phyloP scores from a whole-genome alignment of 2,888 invertebrate genomes.

The Melanotus villosus region DNA sequence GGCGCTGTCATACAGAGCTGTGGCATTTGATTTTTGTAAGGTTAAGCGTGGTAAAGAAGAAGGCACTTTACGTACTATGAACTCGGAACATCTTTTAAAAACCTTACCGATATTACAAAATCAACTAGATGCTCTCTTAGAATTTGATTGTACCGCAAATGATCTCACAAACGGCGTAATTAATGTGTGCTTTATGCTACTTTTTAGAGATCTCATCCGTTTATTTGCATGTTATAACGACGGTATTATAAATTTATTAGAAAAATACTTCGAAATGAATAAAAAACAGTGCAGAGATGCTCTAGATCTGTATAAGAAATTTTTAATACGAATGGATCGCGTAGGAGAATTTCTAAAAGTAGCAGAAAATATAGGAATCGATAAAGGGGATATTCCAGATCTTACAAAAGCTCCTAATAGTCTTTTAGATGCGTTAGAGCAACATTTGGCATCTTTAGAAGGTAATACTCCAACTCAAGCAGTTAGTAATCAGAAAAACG shows the following conservation, averaged over 20 bases:
- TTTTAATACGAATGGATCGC: conserved; percentile 98
- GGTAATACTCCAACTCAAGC: conserved; percentile 93
- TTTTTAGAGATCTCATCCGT: conserved; percentile 98
- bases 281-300: conserved; percentile 99
- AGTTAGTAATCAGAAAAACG: conserved; percentile 89
- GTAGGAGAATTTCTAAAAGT: conserved; percentile 98
- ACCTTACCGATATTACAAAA: conserved; percentile 97
- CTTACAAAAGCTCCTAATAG: conserved; percentile 98
- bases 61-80: conserved; percentile 97
- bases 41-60: conserved; percentile 99
- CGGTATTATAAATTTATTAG: conserved; percentile 98
- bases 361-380: conserved; percentile 92
- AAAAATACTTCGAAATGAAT: conserved; percentile 99
- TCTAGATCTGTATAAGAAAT: conserved; percentile 98
- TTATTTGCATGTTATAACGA: conserved; percentile 99
- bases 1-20: conserved; percentile 97
- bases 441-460: conserved; percentile 94
- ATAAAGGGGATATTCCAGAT: conserved; percentile 99
- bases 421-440: conserved; percentile 96
- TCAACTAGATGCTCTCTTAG: conserved; percentile 95
- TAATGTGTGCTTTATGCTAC: conserved; percentile 98
- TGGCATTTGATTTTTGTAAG: conserved; percentile 99
- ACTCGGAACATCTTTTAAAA: conserved; percentile 96
- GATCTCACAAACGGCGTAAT: conserved; percentile 96
- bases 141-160: conserved; percentile 98